Percentiles rank a stretch among this genome's conserved stretches.
Evolutionary conservation across 2,797 vertebrate species (phyloP).

Genomic region (Spheniscus humboldti): DNA sequence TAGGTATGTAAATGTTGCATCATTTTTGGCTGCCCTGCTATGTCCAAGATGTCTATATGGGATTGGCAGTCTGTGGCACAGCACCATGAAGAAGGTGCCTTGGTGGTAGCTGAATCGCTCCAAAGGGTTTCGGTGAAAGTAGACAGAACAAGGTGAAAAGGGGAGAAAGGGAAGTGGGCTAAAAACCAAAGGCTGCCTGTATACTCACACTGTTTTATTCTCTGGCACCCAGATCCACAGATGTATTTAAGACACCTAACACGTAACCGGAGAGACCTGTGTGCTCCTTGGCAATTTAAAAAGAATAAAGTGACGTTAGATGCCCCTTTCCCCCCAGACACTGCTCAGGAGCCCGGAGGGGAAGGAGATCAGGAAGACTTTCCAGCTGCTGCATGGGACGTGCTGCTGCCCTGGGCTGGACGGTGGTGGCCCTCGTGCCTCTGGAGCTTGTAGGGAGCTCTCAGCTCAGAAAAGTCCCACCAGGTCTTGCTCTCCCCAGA

Average conservation of each 20-base stretch:
- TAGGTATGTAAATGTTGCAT: neutral
- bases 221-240: neutral
- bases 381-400: neutral
- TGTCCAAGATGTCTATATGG: fast-evolving
- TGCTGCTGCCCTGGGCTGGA: neutral
- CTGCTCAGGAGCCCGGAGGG: neutral
- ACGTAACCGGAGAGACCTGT: neutral
- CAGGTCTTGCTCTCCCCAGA: neutral
- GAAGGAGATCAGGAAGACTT: neutral
- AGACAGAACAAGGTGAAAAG: neutral
- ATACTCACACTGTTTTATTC: neutral
- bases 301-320: neutral
- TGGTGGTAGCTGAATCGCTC: neutral
- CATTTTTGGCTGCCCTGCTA: neutral
- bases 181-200: neutral
- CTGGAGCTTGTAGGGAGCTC: neutral
- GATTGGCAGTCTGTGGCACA: neutral
- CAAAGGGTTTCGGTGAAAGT: neutral
- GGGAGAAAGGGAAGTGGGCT: neutral
- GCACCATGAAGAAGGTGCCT: neutral
- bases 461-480: neutral
- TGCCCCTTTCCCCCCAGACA: fast-evolving
- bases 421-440: fast-evolving
- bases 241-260: neutral
- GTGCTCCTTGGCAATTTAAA: neutral